phyloP scores from a whole-genome alignment of 2,888 invertebrate genomes.

The Scaptomyza polygonia region DNA sequence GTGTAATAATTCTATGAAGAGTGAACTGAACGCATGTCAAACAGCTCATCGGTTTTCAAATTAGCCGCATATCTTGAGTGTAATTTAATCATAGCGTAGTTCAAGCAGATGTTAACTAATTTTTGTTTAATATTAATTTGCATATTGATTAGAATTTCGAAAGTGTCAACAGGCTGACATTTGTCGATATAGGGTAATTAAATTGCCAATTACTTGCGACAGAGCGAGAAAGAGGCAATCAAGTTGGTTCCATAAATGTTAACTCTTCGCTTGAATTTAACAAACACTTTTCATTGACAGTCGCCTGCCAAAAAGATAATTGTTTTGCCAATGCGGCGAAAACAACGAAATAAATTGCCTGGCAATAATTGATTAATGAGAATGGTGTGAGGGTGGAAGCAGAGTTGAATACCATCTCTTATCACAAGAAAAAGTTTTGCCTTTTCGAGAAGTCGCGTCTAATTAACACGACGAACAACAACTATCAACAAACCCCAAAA shows the following conservation, averaged over 20 bases:
- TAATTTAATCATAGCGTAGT: slow-evolving; percentile 64
- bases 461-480: slow-evolving; percentile 64
- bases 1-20: not conserved
- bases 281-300: slow-evolving; percentile 50
- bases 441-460: slow-evolving; percentile 56
- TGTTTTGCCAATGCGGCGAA: slow-evolving; percentile 25
- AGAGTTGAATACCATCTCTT: slow-evolving; percentile 31
- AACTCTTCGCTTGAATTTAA: slow-evolving; percentile 52
- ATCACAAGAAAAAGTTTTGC: slow-evolving; percentile 64
- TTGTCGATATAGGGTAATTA: slow-evolving; percentile 59
- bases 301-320: slow-evolving; percentile 15
- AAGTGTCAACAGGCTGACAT: slow-evolving; percentile 64
- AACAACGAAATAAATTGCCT: slow-evolving; percentile 64
- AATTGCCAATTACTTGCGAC: slow-evolving; percentile 39
- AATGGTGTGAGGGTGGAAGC: not conserved
- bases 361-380: slow-evolving; percentile 77
- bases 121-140: slow-evolving; percentile 80
- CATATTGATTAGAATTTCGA: slow-evolving; percentile 71
- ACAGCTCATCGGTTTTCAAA: slow-evolving; percentile 1
- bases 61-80: slow-evolving; percentile 37
- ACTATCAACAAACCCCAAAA: slow-evolving; percentile 33
- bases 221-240: slow-evolving; percentile 24
- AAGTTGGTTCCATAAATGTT: slow-evolving; percentile 39
- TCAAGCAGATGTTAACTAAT: slow-evolving; percentile 56
- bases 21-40: slow-evolving; percentile 18